These are phyloP conservation scores for Chaetorhynchus papuensis DNA, from an alignment of 2,113 vertebrate genomes.

Conservation along the genomic window DNA sequence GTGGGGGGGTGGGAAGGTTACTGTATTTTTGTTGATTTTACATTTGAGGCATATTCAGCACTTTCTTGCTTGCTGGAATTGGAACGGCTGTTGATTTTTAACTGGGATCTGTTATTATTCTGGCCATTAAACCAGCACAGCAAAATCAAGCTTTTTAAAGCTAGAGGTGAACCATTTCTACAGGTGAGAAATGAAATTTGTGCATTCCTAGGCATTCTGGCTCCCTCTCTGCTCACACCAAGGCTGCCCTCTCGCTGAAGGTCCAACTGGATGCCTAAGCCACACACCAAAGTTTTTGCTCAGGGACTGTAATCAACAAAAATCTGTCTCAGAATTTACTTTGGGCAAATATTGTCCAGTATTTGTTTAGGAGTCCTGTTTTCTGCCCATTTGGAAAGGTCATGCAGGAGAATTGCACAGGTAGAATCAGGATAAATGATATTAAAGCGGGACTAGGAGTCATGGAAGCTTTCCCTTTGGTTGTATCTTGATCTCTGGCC, in stretches of 20 bases:
- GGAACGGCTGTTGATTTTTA: neutral
- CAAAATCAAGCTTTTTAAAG: neutral
- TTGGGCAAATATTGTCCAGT: neutral
- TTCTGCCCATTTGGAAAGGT: neutral
- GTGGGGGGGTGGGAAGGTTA: neutral
- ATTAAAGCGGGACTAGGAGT: neutral
- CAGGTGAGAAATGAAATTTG: neutral
- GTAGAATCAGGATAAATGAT: neutral
- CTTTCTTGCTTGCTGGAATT: neutral
- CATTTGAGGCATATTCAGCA: neutral
- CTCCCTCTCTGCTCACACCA: neutral
- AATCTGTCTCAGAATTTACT: neutral
- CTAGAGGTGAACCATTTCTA: neutral
- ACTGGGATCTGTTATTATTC: neutral
- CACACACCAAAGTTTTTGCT: neutral
- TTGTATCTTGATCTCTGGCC: neutral
- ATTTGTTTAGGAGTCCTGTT: neutral
- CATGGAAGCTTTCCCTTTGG: neutral
- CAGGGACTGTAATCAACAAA: neutral
- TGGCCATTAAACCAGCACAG: neutral
- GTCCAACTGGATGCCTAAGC: neutral
- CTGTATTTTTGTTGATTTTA: neutral
- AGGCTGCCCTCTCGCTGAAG: neutral
- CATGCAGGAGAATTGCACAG: neutral
- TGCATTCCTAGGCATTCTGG: neutral